phyloP scores from a whole-genome alignment of 2,113 vertebrate species.

The Piliocolobus tephrosceles region DNA sequence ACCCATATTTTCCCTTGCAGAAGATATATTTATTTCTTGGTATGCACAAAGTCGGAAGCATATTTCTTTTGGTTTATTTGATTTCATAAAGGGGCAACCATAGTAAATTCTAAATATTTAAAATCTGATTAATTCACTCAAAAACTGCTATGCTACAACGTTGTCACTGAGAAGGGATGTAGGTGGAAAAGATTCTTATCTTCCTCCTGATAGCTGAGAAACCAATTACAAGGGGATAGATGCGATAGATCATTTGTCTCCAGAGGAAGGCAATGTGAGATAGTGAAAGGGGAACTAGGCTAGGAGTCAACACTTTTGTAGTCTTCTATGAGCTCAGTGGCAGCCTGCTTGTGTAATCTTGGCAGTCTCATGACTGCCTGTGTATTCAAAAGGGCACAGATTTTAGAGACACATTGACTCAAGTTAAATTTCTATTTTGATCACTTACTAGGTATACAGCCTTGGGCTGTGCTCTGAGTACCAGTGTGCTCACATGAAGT shows the following conservation, averaged over 20 bases:
- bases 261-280: neutral
- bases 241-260: neutral
- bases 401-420: neutral
- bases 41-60: neutral
- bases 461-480: neutral
- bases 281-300: neutral
- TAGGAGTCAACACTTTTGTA: neutral
- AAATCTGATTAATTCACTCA: neutral
- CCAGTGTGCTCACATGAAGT: neutral
- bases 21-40: constrained; percentile 39
- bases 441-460: neutral
- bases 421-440: neutral
- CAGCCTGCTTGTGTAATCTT: neutral
- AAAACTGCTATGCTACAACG: neutral
- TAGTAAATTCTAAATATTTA: constrained; percentile 16
- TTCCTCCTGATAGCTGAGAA: neutral
- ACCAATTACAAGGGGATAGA: neutral
- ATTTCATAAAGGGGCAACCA: constrained; percentile 7
- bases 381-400: neutral
- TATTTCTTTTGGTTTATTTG: constrained; percentile 41
- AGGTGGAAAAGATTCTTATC: neutral
- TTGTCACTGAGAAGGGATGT: neutral
- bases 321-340: neutral
- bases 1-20: constrained; percentile 51
- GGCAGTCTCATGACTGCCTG: neutral